These are phyloP conservation scores for Poicephalus gulielmi DNA, from an alignment of 2,113 vertebrate species.

Conservation along the genomic window DNA sequence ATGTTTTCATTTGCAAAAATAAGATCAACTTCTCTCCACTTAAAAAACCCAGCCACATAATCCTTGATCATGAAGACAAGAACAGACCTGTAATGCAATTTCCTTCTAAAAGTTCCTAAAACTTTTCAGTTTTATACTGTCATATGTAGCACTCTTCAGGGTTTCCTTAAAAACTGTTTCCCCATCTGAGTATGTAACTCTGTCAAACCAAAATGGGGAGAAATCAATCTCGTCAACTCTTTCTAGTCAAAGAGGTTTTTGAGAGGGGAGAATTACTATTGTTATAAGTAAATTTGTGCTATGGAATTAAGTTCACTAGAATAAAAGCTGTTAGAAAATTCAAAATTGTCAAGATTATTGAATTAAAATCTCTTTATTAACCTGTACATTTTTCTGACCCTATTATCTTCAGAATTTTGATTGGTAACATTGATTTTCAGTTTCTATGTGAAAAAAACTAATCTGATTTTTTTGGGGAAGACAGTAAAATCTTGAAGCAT, in stretches of 20 bases:
- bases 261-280: not conserved
- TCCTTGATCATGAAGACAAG: not conserved
- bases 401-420: not conserved
- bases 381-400: not conserved
- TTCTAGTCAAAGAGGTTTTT: conserved; percentile 12
- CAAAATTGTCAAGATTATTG: not conserved
- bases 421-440: not conserved
- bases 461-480: not conserved
- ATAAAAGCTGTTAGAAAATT: not conserved
- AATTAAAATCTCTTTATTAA: not conserved
- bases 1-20: not conserved
- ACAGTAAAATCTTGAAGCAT: not conserved
- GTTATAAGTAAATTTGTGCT: conserved; percentile 7
- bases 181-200: not conserved
- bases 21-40: not conserved
- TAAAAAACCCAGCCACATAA: not conserved
- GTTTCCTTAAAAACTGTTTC: conserved; percentile 17
- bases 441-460: not conserved
- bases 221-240: conserved; percentile 25
- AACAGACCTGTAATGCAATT: not conserved
- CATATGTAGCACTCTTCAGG: not conserved
- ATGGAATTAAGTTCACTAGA: not conserved
- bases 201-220: conserved; percentile 8
- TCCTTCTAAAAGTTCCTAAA: not conserved
- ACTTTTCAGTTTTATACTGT: not conserved